These are phyloP conservation scores for Drosophila nikananu DNA, from an alignment of 1,140 invertebrate species.

Conservation along the genomic window DNA sequence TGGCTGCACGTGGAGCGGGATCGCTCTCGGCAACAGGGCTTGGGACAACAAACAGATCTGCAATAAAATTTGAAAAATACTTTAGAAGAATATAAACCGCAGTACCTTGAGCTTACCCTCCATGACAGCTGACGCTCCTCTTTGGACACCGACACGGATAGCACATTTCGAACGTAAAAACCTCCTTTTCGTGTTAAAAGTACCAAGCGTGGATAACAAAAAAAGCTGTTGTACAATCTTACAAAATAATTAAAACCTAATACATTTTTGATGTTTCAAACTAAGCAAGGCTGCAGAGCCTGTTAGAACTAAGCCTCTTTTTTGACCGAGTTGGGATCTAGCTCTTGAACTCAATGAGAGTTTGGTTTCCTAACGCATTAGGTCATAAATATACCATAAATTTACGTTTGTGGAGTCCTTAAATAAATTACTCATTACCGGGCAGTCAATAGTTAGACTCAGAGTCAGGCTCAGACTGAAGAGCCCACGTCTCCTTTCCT, in stretches of 20 bases:
- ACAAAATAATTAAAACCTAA: constrained; percentile 1
- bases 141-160: constrained; percentile 3
- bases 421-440: not conserved
- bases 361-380: too few species aligned
- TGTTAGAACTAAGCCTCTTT: too few species aligned
- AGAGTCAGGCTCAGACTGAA: not conserved
- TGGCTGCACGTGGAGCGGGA: not conserved
- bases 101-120: not conserved
- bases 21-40: not conserved
- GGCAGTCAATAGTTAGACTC: not conserved
- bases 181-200: not conserved
- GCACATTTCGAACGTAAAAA: constrained; percentile 14
- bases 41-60: not conserved
- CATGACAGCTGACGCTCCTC: constrained; percentile 18
- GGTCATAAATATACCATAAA: not conserved
- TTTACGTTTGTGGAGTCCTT: not conserved
- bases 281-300: constrained; percentile 6
- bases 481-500: constrained; percentile 8
- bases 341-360: not conserved
- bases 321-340: not conserved
- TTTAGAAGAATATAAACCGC: accelerated
- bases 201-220: constrained; percentile 22
- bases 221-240: not conserved
- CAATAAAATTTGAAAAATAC: too few species aligned
- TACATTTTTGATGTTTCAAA: constrained; percentile 21